Base-by-base conservation (phyloP, 2,888 invertebrate species). In the Nezara viridula region DNA sequence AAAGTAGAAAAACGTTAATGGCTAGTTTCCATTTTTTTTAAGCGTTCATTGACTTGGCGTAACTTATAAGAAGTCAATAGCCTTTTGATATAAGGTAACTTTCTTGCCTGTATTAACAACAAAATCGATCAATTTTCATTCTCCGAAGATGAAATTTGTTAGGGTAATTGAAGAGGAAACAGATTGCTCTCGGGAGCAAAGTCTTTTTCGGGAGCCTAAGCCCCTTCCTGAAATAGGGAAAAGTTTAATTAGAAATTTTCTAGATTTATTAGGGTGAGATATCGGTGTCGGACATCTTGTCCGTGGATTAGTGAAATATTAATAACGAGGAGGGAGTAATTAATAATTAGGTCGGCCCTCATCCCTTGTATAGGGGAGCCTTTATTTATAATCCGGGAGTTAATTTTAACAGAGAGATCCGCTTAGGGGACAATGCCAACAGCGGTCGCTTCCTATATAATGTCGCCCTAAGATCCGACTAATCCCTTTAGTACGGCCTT, bases 221-320 rank as follows among this genome's bases (percentile, higher is more conserved):
- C 44, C 81, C 44, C 44, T 47, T 81, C 81, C 81, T 81, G 81
- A 81, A 81, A 55, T 50, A 86, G 50, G 73, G 88, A 88, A 88
- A 88, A 88, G 88, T 88, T 88, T 88, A 88, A 88, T 88, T 88
- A 88, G 88, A 66, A 88, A 88, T 88, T 77, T 88, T 77, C 88
- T 88, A 88, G 88, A 88, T 88, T 88, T 88, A 88, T 88, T 88
- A 88, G 47, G 40, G 44, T 66, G 88, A 77, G 77, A 88, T 66
- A 50, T 66, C 73, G 77, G 88, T 49, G 88, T 55, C 73, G 77
- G 88, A 88, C 88, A 88, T 88, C 88, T 88, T 88, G 88, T 66
- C 88, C 60, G 73, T 27, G 89, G 89, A 89, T 89, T 89, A 89
- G 60, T 86, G 85, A 85, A 89, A 86, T 89, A 89, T 89, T 89